Conservation (phyloP, 2,113 vertebrate genomes). For the Condylura cristata region DNA sequence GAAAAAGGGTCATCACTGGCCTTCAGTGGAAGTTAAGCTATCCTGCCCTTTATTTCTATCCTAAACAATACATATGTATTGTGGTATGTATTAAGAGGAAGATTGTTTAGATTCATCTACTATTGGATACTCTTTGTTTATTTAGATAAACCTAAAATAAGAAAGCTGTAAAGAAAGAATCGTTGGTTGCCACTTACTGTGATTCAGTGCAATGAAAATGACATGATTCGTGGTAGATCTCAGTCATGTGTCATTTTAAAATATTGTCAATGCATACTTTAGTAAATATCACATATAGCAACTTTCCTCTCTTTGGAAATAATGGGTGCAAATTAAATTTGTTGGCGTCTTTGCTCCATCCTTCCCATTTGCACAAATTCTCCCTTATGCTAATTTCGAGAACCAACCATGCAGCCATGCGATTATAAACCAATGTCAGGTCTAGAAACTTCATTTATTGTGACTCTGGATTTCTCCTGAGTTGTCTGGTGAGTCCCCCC, state of each 20-base stretch:
- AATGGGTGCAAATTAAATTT: neutral
- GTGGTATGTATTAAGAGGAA: neutral
- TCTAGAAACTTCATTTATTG: neutral
- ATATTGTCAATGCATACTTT: neutral
- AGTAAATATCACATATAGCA: neutral
- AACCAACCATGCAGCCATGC: too few species aligned
- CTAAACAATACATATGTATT: neutral
- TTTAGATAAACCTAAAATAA: constrained; percentile 2
- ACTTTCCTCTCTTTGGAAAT: neutral
- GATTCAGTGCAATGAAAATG: neutral
- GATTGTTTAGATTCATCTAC: neutral
- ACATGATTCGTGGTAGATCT: neutral
- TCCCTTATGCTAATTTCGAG: neutral
- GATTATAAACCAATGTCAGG: neutral
- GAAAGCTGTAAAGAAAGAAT: neutral
- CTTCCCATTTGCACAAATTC: neutral
- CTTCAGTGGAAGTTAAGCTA: neutral
- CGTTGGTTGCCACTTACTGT: neutral
- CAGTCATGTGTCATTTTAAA: neutral
- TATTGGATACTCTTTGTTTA: neutral
- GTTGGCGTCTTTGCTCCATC: neutral
- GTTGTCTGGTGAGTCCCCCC: neutral
- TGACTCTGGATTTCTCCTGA: neutral
- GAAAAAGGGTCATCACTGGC: too few species aligned
- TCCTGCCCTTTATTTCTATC: neutral